Base-by-base conservation (phyloP, 2,797 vertebrate genomes). In the Paramormyrops hopkinsi region DNA sequence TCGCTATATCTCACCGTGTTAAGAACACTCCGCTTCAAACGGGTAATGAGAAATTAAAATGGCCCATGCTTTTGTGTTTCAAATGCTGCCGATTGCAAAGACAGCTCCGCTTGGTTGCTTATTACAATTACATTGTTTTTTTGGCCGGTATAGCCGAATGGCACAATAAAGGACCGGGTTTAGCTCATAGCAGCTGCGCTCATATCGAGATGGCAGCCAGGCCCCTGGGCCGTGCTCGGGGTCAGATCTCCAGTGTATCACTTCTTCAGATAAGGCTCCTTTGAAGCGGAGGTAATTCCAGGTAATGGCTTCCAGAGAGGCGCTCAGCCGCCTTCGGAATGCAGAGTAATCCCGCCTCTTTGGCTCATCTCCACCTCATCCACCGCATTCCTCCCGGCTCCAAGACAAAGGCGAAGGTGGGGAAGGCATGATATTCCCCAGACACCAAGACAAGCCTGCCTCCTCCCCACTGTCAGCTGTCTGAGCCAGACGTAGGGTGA, bases 291-390 rank as follows among this genome's bases (percentile, higher is more conserved):
- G 90, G 93, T 91, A 92, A 90, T 92, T 92, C 92, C 91, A 91
- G 92, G 90, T 96, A 96, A 94, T 94, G 92, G 92, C 91, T 95
- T 95, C 94, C 95, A 95, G 94, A 93, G 90, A 89, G 89, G 73
- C 33, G 92, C 90, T 92, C 76, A 90, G 91, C 93, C 94, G 11
- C 93, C 54, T 93, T 90, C 48, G 90, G 92, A 91, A 94, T 91
- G 93, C 84, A 56, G 88, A 93, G 91, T 91, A 91, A 93, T 92
- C 91, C 92, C 91, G 91, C 88, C 56, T 3, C 90, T 91, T 90
- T 69, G 82, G 44, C 8, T 19, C 83, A 85, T 83, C 83, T 85
- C 59, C 83, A 25, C 48, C 59, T 44, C 25, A 48, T 54, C 25
- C 19, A 17, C 33, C 56, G 8, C 50, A 86, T 86, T 54, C 29